A percentile compares a stretch with the other conserved stretches of the same genome.
Evolutionary conservation across 2,113 vertebrate species (phyloP).

Genomic region (Lepisosteus oculatus): DNA sequence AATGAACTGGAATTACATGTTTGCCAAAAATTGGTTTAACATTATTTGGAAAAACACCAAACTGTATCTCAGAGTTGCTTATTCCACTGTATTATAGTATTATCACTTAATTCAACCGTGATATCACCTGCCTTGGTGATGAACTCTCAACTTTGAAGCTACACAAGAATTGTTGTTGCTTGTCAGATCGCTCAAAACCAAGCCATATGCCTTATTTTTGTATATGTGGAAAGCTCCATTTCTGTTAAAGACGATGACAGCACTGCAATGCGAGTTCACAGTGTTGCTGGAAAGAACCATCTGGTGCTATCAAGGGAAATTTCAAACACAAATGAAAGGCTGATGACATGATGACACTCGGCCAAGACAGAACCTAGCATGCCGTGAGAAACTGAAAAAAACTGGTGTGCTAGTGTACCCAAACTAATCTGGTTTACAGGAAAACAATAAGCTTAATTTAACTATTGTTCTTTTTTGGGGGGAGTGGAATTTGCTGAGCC

Average conservation of each 20-base stretch:
- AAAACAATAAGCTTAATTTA: neutral
- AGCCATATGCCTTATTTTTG: no score
- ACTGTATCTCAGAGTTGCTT: no score
- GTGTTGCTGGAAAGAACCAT: neutral
- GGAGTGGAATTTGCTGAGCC: neutral
- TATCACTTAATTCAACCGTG: no score
- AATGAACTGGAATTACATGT: no score
- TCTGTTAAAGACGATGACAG: neutral
- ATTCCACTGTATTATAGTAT: no score
- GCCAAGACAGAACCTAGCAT: neutral
- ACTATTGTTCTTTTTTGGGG: neutral
- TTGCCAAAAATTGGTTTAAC: no score
- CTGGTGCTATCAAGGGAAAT: neutral
- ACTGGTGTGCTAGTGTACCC: neutral
- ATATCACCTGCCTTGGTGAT: no score
- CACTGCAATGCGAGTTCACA: neutral
- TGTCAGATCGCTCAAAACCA: neutral
- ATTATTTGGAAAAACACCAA: no score
- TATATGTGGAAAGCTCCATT: neutral
- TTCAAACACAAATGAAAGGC: conserved; percentile 3
- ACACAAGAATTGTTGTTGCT: neutral
- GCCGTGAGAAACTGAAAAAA: neutral
- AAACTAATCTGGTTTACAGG: neutral
- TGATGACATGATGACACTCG: conserved; percentile 11
- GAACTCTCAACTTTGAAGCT: neutral